Evolutionary conservation across 2,113 vertebrate genomes (phyloP), one percentile per base, ranked within the genome.

Genomic region (Dendrocopos noguchii): DNA sequence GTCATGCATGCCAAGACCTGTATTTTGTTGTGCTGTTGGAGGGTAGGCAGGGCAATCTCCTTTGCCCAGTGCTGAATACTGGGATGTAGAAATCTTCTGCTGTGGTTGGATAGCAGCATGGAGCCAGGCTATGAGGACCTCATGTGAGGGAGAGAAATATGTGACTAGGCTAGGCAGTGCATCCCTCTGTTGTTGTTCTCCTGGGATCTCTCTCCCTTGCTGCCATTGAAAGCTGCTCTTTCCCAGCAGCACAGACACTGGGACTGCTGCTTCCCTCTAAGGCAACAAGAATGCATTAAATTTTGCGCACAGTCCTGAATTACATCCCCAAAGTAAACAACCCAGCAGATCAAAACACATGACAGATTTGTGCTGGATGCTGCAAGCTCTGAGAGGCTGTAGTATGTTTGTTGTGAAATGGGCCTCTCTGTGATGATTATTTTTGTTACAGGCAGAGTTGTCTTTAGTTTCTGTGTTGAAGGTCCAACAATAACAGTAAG

Each of bases 381-480:
- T 63, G 73, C 47, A 46, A 82, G 59, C 59, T 84, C 84, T 59
- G 55, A 82, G 91, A 81, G 88, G 87, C 71, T 91, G 71, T 81
- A 91, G 75, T 90, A 36, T 65, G 70, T 94, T 93, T 95, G 78
- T 92, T 92, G 87, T 93, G 89, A 94, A 94, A 93, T 0, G 2
- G 22, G 65, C 91, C 81, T 89, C 87, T 93, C 81, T 91, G 75
- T 87, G 72, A 89, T 87, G 92, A 84, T 94, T 94, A 91, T 92
- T 96, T 95, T 93, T 95, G 84, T 93, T 92, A 93, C 56, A 93
- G 89, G 44, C 92, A 89, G 67, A 87, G 89, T 91, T 96, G 95
- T 92, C 95, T 89, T 93, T 92, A 74, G 87, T 85, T 91, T 94
- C 87, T 92, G 60, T 84, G 79, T 87, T 80, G 78, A 81, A 91